phyloP scores from a whole-genome alignment of 2,113 vertebrate genomes.

The Calidris pygmaea region DNA sequence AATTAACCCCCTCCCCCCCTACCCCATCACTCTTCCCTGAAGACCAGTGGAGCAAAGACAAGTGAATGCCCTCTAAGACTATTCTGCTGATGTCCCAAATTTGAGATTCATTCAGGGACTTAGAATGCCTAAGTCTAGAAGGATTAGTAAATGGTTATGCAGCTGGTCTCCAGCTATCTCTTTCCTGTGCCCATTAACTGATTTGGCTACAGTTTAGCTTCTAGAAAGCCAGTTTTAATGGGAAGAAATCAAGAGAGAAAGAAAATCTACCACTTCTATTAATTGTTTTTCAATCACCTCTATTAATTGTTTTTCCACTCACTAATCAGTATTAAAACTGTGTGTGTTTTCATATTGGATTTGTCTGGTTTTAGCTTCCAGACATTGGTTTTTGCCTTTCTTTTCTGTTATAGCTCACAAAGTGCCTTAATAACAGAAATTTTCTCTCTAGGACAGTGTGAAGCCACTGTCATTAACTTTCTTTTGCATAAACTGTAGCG shows the following conservation, averaged over 20 bases:
- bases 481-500: not conserved
- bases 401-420: not conserved
- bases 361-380: slow-evolving; percentile 21
- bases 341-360: not conserved
- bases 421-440: not conserved
- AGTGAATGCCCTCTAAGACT: not conserved
- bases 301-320: not conserved
- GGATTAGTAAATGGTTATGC: not conserved
- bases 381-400: not conserved
- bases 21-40: not conserved
- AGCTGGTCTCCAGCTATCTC: not conserved
- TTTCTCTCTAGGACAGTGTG: not conserved
- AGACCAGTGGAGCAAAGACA: not conserved
- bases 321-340: not conserved
- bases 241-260: not conserved
- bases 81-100: not conserved
- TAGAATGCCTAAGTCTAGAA: not conserved
- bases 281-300: too few relatives aligned
- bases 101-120: not conserved
- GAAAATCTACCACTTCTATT: not conserved
- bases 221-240: not conserved
- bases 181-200: not conserved
- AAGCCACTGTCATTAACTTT: slow-evolving; percentile 6
- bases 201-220: not conserved
- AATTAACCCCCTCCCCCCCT: rapidly evolving